Conservation (phyloP, 2,113 vertebrate species). For the Clarias magur region DNA sequence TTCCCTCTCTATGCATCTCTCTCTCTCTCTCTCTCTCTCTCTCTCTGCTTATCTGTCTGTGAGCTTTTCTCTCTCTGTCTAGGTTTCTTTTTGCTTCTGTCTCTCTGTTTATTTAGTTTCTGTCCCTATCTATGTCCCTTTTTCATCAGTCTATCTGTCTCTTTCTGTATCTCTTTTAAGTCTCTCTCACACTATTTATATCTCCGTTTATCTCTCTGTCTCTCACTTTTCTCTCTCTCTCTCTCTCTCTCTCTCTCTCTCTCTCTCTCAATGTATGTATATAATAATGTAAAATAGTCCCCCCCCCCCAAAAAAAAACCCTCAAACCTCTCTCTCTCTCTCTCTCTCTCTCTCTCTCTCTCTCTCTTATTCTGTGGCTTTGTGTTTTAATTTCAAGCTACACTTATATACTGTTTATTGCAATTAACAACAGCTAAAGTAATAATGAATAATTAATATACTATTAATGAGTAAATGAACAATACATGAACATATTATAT, state of each 20-base stretch:
- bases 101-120: background rate
- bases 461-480: too few species aligned
- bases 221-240: background rate
- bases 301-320: too few species aligned
- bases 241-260: background rate
- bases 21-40: background rate
- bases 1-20: background rate
- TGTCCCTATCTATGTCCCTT: background rate
- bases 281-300: too few species aligned
- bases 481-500: too few species aligned
- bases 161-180: too few species aligned
- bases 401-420: too few species aligned
- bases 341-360: background rate
- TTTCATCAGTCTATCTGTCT: background rate
- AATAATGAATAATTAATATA: too few species aligned
- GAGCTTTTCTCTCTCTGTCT: background rate
- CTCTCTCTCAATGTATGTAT: too few species aligned
- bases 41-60: background rate
- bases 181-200: background rate
- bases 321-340: background rate
- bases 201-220: background rate
- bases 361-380: background rate
- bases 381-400: background rate
- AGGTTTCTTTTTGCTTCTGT: background rate
- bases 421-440: too few species aligned